Conservation (phyloP, 2,797 vertebrate genomes). For the Huso huso region DNA sequence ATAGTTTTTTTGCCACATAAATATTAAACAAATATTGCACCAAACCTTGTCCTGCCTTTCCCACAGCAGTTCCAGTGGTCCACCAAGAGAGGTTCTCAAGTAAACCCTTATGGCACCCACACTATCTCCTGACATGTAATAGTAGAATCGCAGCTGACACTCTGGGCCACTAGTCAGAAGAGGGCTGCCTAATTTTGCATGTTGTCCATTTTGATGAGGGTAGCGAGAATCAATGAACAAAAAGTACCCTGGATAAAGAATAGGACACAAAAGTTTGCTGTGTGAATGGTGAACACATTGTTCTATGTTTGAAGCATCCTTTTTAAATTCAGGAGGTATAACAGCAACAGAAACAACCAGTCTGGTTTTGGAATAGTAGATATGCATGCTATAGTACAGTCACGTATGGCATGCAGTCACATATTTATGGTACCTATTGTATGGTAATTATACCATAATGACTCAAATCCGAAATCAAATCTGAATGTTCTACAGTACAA, state of each 20-base stretch:
- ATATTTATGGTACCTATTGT: too few relatives aligned
- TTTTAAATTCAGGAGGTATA: too few relatives aligned
- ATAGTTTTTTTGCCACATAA: background rate
- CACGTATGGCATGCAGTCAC: too few relatives aligned
- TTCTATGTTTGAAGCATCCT: too few relatives aligned
- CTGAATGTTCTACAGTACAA: too few relatives aligned
- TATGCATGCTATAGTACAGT: too few relatives aligned
- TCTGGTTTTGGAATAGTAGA: too few relatives aligned
- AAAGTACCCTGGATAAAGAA: background rate
- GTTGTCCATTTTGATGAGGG: background rate
- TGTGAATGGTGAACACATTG: too few relatives aligned
- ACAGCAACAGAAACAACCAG: too few relatives aligned
- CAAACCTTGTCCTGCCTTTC: background rate
- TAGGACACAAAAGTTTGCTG: background rate
- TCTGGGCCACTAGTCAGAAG: background rate
- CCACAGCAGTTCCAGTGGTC: background rate
- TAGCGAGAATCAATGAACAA: background rate
- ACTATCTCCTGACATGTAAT: background rate
- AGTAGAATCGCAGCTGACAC: conserved; percentile 1
- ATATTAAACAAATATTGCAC: background rate
- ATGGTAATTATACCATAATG: too few relatives aligned
- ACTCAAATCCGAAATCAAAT: too few relatives aligned
- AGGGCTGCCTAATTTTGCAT: background rate
- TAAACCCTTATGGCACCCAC: background rate
- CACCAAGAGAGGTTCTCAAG: too few relatives aligned